These are phyloP conservation scores for Melieria crassipennis DNA, from an alignment of 2,888 invertebrate species.

Conservation along the genomic window DNA sequence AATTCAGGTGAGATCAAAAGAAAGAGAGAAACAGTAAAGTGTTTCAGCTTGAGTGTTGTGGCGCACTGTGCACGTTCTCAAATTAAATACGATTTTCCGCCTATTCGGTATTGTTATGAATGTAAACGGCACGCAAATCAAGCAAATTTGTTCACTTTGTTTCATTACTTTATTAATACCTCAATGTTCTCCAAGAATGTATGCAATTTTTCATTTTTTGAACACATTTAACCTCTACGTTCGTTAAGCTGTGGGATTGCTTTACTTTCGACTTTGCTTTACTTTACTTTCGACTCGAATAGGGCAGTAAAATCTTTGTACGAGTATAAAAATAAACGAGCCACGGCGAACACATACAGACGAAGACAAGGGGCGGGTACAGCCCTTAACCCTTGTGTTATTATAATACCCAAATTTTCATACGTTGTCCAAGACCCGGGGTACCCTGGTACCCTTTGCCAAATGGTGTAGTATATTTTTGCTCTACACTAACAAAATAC, in stretches of 20 bases:
- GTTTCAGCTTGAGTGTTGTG: constrained; percentile 4
- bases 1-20: constrained; percentile 59
- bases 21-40: too few species aligned
- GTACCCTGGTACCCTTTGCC: too few species aligned
- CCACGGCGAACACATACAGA: constrained; percentile 33
- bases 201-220: neutral
- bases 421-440: too few species aligned
- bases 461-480: too few species aligned
- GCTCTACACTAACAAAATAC: too few species aligned
- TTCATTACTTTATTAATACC: neutral
- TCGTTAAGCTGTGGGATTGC: neutral
- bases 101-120: too few species aligned
- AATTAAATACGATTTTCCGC: neutral
- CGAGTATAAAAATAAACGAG: constrained; percentile 37
- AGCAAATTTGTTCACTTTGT: neutral
- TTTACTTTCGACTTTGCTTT: too few species aligned
- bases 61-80: neutral
- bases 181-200: neutral
- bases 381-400: too few species aligned
- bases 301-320: constrained; percentile 30
- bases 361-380: constrained; percentile 2
- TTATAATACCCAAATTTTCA: too few species aligned
- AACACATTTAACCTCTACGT: neutral
- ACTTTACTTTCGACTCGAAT: neutral
- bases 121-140: too few species aligned